Evolutionary conservation across 1,140 invertebrate species (phyloP), one percentile per base, ranked within the genome.

Genomic region (Drosophila mojavensis): DNA sequence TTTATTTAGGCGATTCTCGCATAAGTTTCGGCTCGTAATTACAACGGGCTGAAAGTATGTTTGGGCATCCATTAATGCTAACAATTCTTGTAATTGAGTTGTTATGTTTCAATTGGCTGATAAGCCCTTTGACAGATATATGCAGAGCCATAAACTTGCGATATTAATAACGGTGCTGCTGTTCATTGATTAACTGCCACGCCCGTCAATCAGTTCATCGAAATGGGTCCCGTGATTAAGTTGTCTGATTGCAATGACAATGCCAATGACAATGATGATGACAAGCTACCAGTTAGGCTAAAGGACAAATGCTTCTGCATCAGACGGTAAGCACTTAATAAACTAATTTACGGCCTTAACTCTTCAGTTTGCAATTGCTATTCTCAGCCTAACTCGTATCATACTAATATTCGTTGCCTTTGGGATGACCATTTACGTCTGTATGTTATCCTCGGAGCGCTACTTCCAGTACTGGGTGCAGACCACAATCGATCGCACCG

Each of bases 401-500:
- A 53, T 72, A 3, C 4, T 89, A 0, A 51, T 67, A 6, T 0
- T 81, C 0, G 3, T 88, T 1, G 78, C 64, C 0, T 33, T 65
- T 0, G 5, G 47, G 3, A 24, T 53, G 48, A 82, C 89, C 2
- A 59, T 75, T 15, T 91, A 91, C 30, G 59, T 91, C 0, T 56
- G 73, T 10, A 39, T 82, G 2, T 24, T 91, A 6, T 89, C 84
- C 0, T 89, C 89, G 33, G 75, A 78, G n/a, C 84, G 89, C 0
- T 91, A 91, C n/a, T 90, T 91, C 7, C 58, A 78, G 43, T 81
- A 68, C 59, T 91, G 83, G 89, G 89, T 91, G 9, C 89, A 91
- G 51, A 91, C 89, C 11, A 75, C 85, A 17, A 89, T 91, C 11
- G 89, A 91, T 17, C 71, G 89, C 10, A 91, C 89, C 6, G 89